Evolutionary conservation across 1,140 invertebrate species (phyloP), one percentile per base, ranked within the genome.

Genomic region (Manduca sexta): DNA sequence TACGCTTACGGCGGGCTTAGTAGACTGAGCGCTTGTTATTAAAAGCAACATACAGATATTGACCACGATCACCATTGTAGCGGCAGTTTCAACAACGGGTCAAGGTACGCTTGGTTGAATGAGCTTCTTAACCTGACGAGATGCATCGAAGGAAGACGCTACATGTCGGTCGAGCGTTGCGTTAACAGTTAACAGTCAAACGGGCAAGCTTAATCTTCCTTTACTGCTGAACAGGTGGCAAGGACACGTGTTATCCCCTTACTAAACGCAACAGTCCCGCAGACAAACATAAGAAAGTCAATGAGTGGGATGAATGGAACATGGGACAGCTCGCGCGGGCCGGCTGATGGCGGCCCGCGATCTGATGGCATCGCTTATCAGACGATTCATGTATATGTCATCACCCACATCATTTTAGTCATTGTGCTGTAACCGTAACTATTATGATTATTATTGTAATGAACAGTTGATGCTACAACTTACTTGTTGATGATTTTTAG

Each of bases 391-490:
- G 56, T 70, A 53, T 54, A 66, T 71, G 61, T 75, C 73, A 79
- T 70, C 64, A 73, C 69, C 66, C 69, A 66, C 61, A 66, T 66
- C 77, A 79, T 80, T 35, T 68, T 78, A 84, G 70, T 79, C 64
- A 75, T 77, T 84, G 76, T 81, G 81, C 81, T 81, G 69, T 82
- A 78, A 74, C 56, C 67, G 69, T 76, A 76, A 67, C 64, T 49
- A 70, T 66, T n/a, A 45, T 35, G 13, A n/a, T 15, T 45, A 35
- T 45, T 78, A 78, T 72, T 80, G 71, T 79, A 69, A 60, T 71
- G 65, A 80, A 84, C 78, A 77, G 78, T 84, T 82, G 71, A 80
- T 77, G 82, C 81, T 80, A 84, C 75, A 79, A 82, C 68, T 74
- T 79, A 68, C 64, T 56, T 71, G 69, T 78, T 79, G 74, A 81